phyloP scores from a whole-genome alignment of 2,113 vertebrate genomes.

The Urocynchramus pylzowi region DNA sequence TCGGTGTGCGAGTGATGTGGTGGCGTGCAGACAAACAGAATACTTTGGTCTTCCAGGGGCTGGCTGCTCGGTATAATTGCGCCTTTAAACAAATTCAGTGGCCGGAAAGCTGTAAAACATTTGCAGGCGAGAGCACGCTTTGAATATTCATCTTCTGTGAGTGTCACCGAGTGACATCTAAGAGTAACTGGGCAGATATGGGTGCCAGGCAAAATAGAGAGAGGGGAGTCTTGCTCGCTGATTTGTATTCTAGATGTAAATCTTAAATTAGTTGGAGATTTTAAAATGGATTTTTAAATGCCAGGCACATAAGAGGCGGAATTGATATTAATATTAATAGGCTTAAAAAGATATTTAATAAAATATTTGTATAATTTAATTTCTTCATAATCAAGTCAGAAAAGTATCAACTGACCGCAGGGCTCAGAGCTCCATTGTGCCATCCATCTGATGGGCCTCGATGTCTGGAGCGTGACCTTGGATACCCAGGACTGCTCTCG shows the following conservation, averaged over 20 bases:
- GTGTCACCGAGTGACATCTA: conserved; percentile 53
- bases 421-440: fast-evolving
- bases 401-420: not conserved
- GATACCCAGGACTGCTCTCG: not conserved
- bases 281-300: conserved; percentile 73
- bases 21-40: not conserved
- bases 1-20: not conserved
- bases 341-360: conserved; percentile 73
- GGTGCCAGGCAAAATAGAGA: conserved; percentile 57
- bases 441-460: fast-evolving
- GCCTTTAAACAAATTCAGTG: conserved; percentile 49
- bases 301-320: conserved; percentile 67
- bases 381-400: conserved; percentile 59
- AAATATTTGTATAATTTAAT: conserved; percentile 78
- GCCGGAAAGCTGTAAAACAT: conserved; percentile 37
- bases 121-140: conserved; percentile 49
- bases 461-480: fast-evolving
- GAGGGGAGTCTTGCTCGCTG: conserved; percentile 15
- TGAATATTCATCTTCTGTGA: conserved; percentile 72
- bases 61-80: conserved; percentile 47
- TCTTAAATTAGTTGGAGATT: conserved; percentile 73
- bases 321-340: conserved; percentile 78
- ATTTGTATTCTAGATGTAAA: conserved; percentile 69
- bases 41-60: conserved; percentile 25
- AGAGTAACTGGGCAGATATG: conserved; percentile 52